phyloP scores from a whole-genome alignment of 2,888 invertebrate genomes.

The Empis stercorea region DNA sequence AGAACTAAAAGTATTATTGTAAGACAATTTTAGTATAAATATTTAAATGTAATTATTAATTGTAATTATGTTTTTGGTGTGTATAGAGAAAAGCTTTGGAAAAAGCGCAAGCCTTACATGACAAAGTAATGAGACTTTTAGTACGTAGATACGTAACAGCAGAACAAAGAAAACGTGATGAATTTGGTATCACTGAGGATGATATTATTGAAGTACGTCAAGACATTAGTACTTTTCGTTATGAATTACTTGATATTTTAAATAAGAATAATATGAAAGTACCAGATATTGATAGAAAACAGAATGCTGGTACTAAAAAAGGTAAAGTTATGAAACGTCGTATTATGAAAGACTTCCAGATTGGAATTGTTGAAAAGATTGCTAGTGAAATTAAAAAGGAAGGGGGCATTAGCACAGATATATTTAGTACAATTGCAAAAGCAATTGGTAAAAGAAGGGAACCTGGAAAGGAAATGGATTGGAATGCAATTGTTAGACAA shows the following conservation, averaged over 20 bases:
- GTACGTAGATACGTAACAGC: conserved; percentile 87
- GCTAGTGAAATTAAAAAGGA: conserved; percentile 58
- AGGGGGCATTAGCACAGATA: conserved; percentile 54
- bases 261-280: conserved; percentile 79
- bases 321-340: conserved; percentile 77
- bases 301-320: conserved; percentile 31
- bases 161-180: conserved; percentile 78
- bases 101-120: conserved; percentile 57
- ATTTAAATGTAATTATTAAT: too few relatives aligned
- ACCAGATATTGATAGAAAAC: conserved; percentile 46
- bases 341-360: conserved; percentile 79
- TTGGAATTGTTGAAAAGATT: conserved; percentile 74
- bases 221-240: conserved; percentile 85
- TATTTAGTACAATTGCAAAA: conserved; percentile 71
- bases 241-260: conserved; percentile 84
- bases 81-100: conserved; percentile 64
- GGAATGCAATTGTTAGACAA: conserved; percentile 70
- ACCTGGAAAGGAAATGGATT: conserved; percentile 45
- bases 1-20: conserved; percentile 50
- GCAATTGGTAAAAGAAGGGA: conserved; percentile 47
- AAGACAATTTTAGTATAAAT: conserved; percentile 18
- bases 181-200: conserved; percentile 88
- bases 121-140: conserved; percentile 75
- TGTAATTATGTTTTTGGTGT: too few relatives aligned
- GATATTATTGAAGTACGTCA: conserved; percentile 97